A percentile compares a stretch with the other conserved stretches of the same genome.
Evolutionary conservation across 2,888 invertebrate genomes (phyloP).

Genomic region (Eledona agricola): DNA sequence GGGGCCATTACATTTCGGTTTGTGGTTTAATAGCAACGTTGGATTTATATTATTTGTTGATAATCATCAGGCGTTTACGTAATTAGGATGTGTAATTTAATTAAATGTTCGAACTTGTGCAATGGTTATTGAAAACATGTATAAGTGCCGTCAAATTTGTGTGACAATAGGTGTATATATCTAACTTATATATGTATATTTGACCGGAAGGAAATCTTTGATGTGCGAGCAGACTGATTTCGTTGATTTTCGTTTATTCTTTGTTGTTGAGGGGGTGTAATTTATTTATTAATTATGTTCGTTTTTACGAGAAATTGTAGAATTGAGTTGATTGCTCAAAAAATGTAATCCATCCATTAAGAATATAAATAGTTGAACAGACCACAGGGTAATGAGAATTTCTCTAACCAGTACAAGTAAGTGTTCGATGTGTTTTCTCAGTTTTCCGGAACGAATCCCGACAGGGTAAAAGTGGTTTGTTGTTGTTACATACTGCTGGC

Average conservation of each 20-base stretch:
- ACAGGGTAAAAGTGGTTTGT: slow-evolving; percentile 27
- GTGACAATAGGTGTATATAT: slow-evolving; percentile 58
- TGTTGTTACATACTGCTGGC: slow-evolving; percentile 28
- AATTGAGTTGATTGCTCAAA: slow-evolving; percentile 60
- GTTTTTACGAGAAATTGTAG: slow-evolving; percentile 41
- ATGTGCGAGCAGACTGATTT: slow-evolving; percentile 36
- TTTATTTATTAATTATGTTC: slow-evolving; percentile 33
- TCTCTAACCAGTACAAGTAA: slow-evolving; percentile 38
- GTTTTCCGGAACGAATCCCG: slow-evolving; percentile 18
- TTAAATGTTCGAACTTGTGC: slow-evolving; percentile 51
- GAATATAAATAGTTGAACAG: slow-evolving; percentile 52
- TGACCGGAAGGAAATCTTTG: slow-evolving; percentile 40
- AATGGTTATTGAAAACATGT: slow-evolving; percentile 52
- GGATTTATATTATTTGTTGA: slow-evolving; percentile 19
- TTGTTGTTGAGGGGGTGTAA: slow-evolving; percentile 29
- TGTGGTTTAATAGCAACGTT: slow-evolving; percentile 36
- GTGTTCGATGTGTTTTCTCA: slow-evolving; percentile 35
- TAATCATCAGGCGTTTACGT: slow-evolving; percentile 8
- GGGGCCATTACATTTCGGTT: slow-evolving; percentile 38
- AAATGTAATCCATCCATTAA: slow-evolving; percentile 63
- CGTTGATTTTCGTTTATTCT: slow-evolving; percentile 30
- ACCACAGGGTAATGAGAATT: slow-evolving; percentile 57
- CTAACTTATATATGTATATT: slow-evolving; percentile 47
- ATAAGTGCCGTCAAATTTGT: slow-evolving; percentile 58
- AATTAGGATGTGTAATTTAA: slow-evolving; percentile 41